These are phyloP conservation scores for Punctoribates punctum DNA, from an alignment of 2,888 invertebrate species.

Conservation along the genomic window DNA sequence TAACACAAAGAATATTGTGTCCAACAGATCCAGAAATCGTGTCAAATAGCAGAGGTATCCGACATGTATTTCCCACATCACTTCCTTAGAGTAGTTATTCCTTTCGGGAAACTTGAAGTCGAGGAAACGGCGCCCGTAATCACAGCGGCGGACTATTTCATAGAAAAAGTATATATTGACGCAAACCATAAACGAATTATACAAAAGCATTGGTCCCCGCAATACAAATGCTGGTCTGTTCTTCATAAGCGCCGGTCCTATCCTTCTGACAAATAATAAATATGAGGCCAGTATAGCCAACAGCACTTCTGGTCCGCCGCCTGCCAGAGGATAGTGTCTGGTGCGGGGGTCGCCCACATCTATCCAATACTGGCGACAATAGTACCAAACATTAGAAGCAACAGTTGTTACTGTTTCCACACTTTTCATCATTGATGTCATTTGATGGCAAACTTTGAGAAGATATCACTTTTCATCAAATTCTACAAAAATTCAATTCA, in stretches of 20 bases:
- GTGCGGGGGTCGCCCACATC: conserved; percentile 41
- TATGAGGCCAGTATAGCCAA: conserved; percentile 6
- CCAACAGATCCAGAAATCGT: conserved; percentile 39
- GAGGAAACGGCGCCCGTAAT: conserved; percentile 39
- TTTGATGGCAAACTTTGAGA: background rate
- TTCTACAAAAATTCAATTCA: background rate
- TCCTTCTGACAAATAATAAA: conserved; percentile 37
- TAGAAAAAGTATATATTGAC: conserved; percentile 39
- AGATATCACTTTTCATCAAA: background rate
- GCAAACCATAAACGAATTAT: conserved; percentile 39
- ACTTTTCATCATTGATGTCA: conserved; percentile 10
- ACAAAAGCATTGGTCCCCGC: conserved; percentile 36
- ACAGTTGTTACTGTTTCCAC: background rate
- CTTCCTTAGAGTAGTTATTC: conserved; percentile 15
- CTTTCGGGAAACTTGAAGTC: conserved; percentile 41
- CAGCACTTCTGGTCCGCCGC: conserved; percentile 19
- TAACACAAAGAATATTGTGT: conserved; percentile 41
- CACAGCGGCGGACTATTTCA: conserved; percentile 9
- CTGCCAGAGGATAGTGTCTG: conserved; percentile 33
- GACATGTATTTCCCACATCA: conserved; percentile 15
- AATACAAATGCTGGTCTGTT: conserved; percentile 37
- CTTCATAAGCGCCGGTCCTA: conserved; percentile 39
- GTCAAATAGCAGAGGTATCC: conserved; percentile 40
- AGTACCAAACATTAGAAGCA: conserved; percentile 18
- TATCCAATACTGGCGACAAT: conserved; percentile 40